A percentile compares a stretch with the other conserved stretches of the same genome.
Evolutionary conservation across 2,113 vertebrate genomes (phyloP).

Genomic region (Talpa occidentalis): DNA sequence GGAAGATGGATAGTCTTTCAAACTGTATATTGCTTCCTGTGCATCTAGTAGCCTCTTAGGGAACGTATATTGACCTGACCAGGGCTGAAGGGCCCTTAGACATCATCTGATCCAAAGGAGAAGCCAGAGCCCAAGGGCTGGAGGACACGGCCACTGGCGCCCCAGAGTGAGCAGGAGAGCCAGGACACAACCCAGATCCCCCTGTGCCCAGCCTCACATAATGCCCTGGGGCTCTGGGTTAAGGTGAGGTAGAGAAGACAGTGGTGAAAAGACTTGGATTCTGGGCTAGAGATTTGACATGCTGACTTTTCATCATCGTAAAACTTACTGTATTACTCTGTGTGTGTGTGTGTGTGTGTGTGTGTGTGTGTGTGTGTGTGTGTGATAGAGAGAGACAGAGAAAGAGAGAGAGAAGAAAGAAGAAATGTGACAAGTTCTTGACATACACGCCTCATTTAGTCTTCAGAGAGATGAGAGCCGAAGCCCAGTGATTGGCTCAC

Average conservation of each 20-base stretch:
- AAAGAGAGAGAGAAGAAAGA: too few relatives aligned
- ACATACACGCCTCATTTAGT: not conserved
- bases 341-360: too few relatives aligned
- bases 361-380: rapidly evolving
- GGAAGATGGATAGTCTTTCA: not conserved
- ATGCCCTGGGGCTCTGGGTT: not conserved
- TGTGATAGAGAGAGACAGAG: too few relatives aligned
- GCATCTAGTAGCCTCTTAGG: not conserved
- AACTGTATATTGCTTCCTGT: not conserved
- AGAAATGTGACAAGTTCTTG: not conserved
- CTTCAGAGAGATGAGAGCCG: not conserved
- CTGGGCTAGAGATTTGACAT: not conserved
- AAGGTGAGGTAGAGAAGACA: not conserved
- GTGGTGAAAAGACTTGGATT: not conserved
- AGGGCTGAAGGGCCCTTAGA: not conserved
- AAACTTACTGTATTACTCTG: too few relatives aligned
- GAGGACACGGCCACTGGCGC: rapidly evolving
- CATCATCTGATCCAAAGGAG: not conserved
- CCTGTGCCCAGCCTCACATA: rapidly evolving
- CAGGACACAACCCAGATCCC: not conserved
- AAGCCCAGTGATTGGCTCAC: not conserved
- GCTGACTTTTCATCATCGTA: not conserved
- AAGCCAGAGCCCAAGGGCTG: not conserved
- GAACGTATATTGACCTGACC: not conserved
- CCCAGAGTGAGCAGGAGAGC: not conserved